These are phyloP conservation scores for Cotesia chilonis DNA, from an alignment of 1,140 invertebrate species.

Conservation along the genomic window DNA sequence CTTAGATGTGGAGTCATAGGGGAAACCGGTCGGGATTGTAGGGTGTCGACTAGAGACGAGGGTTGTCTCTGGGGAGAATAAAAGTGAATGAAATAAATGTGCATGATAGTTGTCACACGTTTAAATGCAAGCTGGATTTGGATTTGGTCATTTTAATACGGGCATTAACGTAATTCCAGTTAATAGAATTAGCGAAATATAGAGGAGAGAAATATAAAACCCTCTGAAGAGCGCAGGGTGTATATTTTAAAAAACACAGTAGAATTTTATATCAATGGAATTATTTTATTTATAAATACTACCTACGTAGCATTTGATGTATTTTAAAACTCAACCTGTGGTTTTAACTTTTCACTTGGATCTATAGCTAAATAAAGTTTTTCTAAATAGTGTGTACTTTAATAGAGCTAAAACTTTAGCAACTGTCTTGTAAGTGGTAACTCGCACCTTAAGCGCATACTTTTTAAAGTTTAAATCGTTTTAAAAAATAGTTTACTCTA, in stretches of 20 bases:
- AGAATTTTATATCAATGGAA: too few relatives aligned
- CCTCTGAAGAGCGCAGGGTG: too few relatives aligned
- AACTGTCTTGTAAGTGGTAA: slow-evolving; percentile 23
- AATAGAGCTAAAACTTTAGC: slow-evolving; percentile 35
- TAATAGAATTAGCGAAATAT: slow-evolving; percentile 9
- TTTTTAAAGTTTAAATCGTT: slow-evolving; percentile 24
- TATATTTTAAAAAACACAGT: too few relatives aligned
- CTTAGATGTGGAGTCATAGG: slow-evolving; percentile 1
- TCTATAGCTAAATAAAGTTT: slow-evolving; percentile 1
- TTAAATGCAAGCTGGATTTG: slow-evolving; percentile 22
- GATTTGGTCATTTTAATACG: slow-evolving; percentile 9
- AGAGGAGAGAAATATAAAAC: neutral
- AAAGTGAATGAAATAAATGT: neutral
- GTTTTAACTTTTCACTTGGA: slow-evolving; percentile 19
- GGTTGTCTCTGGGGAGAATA: slow-evolving; percentile 24
- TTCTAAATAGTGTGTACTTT: slow-evolving; percentile 27
- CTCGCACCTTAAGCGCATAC: slow-evolving; percentile 19
- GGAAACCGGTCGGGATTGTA: slow-evolving; percentile 19
- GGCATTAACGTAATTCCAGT: slow-evolving; percentile 18
- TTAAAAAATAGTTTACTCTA: neutral
- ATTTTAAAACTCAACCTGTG: slow-evolving; percentile 3
- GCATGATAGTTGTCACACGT: slow-evolving; percentile 9
- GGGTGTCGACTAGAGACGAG: slow-evolving; percentile 28
- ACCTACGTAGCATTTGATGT: neutral
- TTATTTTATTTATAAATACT: too few relatives aligned